These are phyloP conservation scores for Drosophila sechellia DNA, from an alignment of 1,140 invertebrate species.

Conservation along the genomic window DNA sequence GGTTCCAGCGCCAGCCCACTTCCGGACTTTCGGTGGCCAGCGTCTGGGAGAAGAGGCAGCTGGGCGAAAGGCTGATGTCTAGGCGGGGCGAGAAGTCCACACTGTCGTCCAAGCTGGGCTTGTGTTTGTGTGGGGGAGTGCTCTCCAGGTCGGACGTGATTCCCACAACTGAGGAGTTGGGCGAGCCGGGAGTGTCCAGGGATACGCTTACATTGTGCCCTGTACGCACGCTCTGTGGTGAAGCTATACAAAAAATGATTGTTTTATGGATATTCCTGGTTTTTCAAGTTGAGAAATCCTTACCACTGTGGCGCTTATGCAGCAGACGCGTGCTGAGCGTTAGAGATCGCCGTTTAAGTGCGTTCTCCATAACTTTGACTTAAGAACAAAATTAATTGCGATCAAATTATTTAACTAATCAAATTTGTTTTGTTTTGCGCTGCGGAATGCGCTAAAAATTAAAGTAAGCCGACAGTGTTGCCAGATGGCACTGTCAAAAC, in stretches of 20 bases:
- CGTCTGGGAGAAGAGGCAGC: slow-evolving; percentile 70
- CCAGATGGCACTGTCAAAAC: no score
- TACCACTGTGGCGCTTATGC: slow-evolving; percentile 75
- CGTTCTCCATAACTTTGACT: slow-evolving; percentile 55
- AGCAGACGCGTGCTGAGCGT: slow-evolving; percentile 64
- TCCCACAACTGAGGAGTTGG: slow-evolving; percentile 13
- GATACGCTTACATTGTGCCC: slow-evolving; percentile 33
- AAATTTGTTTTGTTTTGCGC: no score
- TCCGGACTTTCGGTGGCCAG: slow-evolving; percentile 73
- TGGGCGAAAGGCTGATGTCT: slow-evolving; percentile 68
- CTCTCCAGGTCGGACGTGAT: slow-evolving; percentile 45
- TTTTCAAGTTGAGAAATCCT: not conserved
- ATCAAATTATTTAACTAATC: no score
- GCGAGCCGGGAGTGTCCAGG: slow-evolving; percentile 22
- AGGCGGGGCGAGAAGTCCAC: slow-evolving; percentile 68
- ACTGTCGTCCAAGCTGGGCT: slow-evolving; percentile 71
- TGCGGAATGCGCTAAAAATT: no score
- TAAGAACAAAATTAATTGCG: not conserved
- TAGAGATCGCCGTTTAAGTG: slow-evolving; percentile 61
- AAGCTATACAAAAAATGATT: slow-evolving; percentile 41
- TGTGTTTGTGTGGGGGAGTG: slow-evolving; percentile 67
- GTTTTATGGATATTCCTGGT: not conserved
- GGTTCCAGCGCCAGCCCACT: slow-evolving; percentile 76
- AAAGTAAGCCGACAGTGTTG: no score
- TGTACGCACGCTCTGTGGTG: slow-evolving; percentile 58